Conservation (phyloP, 2,888 invertebrate genomes). For the Tridacna crocea region DNA sequence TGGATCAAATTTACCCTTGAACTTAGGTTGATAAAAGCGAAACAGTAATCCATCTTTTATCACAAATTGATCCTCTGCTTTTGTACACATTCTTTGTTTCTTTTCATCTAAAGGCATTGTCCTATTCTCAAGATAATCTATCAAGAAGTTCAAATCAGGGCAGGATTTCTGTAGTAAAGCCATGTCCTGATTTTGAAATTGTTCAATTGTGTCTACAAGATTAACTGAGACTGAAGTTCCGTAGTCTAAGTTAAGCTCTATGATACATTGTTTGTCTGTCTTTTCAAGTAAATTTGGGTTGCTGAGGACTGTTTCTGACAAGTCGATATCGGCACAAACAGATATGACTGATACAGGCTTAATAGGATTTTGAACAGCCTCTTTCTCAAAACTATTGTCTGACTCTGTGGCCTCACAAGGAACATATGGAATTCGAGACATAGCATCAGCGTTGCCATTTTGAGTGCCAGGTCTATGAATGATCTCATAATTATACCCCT, state of each 20-base stretch:
- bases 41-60: conserved; percentile 20
- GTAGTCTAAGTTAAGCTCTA: conserved; percentile 7
- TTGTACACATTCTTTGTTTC: neutral
- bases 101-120: conserved; percentile 15
- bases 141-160: conserved; percentile 13
- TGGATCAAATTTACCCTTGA: conserved; percentile 17
- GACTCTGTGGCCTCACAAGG: neutral
- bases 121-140: conserved; percentile 16
- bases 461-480: conserved; percentile 42
- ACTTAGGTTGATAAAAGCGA: conserved; percentile 21
- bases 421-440: conserved; percentile 45
- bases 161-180: conserved; percentile 26
- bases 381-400: neutral
- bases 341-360: neutral
- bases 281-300: neutral
- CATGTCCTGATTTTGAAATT: conserved; percentile 4
- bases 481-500: conserved; percentile 40
- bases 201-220: conserved; percentile 15
- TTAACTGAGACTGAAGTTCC: neutral
- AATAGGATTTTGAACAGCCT: neutral
- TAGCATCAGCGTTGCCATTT: conserved; percentile 49
- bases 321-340: neutral
- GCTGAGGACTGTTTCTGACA: neutral
- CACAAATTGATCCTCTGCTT: conserved; percentile 23
- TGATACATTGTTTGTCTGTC: neutral